phyloP scores from a whole-genome alignment of 2,113 vertebrate species.

The Trochalopteron elliotii region DNA sequence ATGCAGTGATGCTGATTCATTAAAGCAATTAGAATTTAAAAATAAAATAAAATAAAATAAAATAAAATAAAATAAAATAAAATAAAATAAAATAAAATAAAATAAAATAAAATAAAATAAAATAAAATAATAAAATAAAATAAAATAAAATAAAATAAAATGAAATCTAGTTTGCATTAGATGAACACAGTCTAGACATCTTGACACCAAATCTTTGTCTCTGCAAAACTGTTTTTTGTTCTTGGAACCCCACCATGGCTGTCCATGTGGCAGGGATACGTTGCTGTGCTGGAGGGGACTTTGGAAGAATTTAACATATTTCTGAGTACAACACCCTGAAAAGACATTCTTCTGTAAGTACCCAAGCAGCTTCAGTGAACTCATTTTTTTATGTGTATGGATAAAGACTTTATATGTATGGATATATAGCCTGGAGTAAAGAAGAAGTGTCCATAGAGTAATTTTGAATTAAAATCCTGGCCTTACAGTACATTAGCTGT shows the following conservation, averaged over 20 bases:
- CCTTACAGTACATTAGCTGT: conserved; percentile 24
- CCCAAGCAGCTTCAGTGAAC: background rate
- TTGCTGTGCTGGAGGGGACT: background rate
- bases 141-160: too few species aligned
- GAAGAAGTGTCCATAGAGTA: background rate
- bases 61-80: too few species aligned
- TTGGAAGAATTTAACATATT: background rate
- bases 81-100: too few species aligned
- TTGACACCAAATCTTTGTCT: background rate
- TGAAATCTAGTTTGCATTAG: background rate
- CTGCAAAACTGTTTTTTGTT: background rate
- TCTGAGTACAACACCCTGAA: background rate
- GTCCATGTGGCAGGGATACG: background rate
- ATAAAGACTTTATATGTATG: background rate
- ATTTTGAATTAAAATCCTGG: background rate
- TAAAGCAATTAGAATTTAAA: background rate
- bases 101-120: too few species aligned
- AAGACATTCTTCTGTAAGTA: background rate
- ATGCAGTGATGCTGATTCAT: background rate
- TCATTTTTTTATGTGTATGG: background rate
- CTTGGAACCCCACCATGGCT: background rate
- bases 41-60: too few species aligned
- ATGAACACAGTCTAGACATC: background rate
- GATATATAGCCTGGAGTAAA: background rate
- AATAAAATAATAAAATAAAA: too few species aligned